A percentile compares a stretch with the other conserved stretches of the same genome.
Evolutionary conservation across 2,797 vertebrate species (phyloP).

Genomic region (Aldrovandia affinis): DNA sequence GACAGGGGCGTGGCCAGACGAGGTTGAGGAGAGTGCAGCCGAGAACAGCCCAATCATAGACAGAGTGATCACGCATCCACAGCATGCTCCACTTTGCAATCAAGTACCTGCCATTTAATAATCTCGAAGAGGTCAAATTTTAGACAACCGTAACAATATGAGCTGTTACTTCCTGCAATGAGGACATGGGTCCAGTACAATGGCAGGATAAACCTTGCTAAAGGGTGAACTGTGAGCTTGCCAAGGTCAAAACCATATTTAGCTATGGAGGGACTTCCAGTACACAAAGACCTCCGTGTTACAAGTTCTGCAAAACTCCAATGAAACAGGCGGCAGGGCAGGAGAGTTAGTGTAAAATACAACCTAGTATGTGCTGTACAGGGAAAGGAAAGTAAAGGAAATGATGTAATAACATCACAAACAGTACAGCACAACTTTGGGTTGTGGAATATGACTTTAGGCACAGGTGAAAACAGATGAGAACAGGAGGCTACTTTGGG

Average conservation of each 20-base stretch:
- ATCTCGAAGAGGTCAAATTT: too few relatives aligned
- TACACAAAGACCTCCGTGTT: neutral
- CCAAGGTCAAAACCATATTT: neutral
- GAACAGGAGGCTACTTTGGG: neutral
- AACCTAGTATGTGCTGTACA: neutral
- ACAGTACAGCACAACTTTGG: neutral
- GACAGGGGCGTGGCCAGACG: too few relatives aligned
- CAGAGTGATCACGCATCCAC: too few relatives aligned
- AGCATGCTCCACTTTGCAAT: too few relatives aligned
- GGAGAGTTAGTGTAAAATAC: constrained; percentile 1
- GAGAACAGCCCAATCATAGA: too few relatives aligned
- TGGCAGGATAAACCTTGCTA: neutral
- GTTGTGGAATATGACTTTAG: neutral
- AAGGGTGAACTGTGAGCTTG: too few relatives aligned
- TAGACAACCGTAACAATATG: too few relatives aligned
- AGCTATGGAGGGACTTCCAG: neutral
- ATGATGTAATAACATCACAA: neutral
- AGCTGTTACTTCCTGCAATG: neutral
- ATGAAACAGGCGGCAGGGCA: neutral
- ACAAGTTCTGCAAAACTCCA: neutral
- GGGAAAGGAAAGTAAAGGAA: neutral
- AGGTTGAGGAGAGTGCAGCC: too few relatives aligned
- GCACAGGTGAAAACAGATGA: neutral
- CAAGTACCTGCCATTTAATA: too few relatives aligned
- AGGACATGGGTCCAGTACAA: neutral